Conservation (phyloP, 2,888 invertebrate species). For the Spodoptera littoralis region DNA sequence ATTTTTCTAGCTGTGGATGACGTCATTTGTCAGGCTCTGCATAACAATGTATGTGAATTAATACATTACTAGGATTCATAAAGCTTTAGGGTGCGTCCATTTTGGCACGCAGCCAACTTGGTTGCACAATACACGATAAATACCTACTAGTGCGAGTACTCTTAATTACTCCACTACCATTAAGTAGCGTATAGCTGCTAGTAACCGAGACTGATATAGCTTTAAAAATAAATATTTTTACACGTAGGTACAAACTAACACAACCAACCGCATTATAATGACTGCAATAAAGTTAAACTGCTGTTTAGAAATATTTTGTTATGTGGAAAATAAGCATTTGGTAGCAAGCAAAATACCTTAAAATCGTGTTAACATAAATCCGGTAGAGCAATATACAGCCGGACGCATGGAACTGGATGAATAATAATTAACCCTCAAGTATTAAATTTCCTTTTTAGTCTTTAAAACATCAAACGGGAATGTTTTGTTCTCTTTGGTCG, state of each 20-base stretch:
- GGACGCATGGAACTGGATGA: conserved; percentile 59
- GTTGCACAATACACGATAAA: conserved; percentile 84
- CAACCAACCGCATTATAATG: conserved; percentile 14
- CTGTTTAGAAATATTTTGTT: conserved; percentile 21
- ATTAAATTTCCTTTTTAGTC: conserved; percentile 65
- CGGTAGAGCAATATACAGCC: conserved; percentile 49
- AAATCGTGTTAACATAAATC: conserved; percentile 38
- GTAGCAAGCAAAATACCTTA: conserved; percentile 39
- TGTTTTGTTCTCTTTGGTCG: conserved; percentile 64
- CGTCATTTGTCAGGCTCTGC: conserved; percentile 69
- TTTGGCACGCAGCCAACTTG: conserved; percentile 79
- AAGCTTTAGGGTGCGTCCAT: conserved; percentile 75
- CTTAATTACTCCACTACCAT: conserved; percentile 84
- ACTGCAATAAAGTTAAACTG: conserved; percentile 19
- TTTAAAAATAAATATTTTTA: conserved; percentile 42
- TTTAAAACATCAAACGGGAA: conserved; percentile 70
- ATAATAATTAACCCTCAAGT: conserved; percentile 71
- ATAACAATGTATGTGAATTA: conserved; percentile 77
- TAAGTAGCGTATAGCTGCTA: conserved; percentile 65
- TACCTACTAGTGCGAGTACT: conserved; percentile 79
- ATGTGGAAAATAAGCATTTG: conserved; percentile 25
- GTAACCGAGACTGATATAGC: conserved; percentile 30
- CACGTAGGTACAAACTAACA: conserved; percentile 24
- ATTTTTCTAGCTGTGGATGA: conserved; percentile 51
- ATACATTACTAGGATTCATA: conserved; percentile 80